phyloP scores from a whole-genome alignment of 2,113 vertebrate genomes.

The Procavia capensis region DNA sequence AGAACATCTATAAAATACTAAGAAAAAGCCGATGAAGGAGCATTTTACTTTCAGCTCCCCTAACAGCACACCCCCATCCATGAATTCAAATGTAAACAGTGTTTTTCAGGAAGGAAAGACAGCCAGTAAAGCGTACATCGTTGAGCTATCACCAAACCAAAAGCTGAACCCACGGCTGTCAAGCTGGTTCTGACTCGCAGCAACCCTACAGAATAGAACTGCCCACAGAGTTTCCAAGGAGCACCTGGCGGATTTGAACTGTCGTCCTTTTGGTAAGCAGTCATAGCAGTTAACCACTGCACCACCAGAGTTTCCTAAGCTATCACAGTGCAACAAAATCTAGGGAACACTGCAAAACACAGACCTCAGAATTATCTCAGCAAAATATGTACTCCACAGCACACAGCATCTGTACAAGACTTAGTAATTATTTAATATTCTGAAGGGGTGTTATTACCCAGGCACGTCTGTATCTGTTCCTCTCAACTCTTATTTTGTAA shows the following conservation, averaged over 20 bases:
- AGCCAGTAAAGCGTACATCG: not conserved
- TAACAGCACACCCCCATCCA: not conserved
- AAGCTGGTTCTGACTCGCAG: too few relatives aligned
- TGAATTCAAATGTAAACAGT: not conserved
- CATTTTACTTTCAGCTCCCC: not conserved
- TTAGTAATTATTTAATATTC: not conserved
- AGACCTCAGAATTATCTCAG: not conserved
- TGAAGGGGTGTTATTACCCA: not conserved
- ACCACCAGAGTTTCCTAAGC: too few relatives aligned
- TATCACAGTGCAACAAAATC: not conserved
- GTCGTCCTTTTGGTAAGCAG: too few relatives aligned
- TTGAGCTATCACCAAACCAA: not conserved
- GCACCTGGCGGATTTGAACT: too few relatives aligned
- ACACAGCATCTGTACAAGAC: not conserved
- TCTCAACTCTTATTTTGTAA: not conserved
- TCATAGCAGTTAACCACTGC: too few relatives aligned
- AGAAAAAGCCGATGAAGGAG: not conserved
- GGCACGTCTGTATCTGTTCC: not conserved
- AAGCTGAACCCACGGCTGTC: too few relatives aligned
- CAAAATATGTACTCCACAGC: not conserved
- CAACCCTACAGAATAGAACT: too few relatives aligned
- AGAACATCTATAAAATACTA: not conserved
- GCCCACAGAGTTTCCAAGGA: too few relatives aligned
- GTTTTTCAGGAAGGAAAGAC: not conserved
- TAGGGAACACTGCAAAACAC: not conserved